Evolutionary conservation across 2,113 vertebrate species (phyloP), one percentile per base, ranked within the genome.

Genomic region (Euleptes europaea): DNA sequence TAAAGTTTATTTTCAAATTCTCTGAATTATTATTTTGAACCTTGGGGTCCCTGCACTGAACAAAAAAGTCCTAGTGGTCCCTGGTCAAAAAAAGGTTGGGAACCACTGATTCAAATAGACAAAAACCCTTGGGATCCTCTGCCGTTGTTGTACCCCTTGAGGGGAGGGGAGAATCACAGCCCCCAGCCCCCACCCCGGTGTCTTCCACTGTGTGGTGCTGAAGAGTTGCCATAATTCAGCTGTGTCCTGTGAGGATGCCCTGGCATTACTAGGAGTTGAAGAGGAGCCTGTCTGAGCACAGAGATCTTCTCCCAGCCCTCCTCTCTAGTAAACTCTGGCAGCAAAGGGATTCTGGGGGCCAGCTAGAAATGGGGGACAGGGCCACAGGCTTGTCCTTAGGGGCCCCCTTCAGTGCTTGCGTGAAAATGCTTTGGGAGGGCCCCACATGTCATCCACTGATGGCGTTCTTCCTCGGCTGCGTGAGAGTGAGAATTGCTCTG

Each of bases 151-250:
- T 9, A 44, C 44, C 9, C 44, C 44, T 44, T 44, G 67, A 5
- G 4, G 35, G 21, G 4, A 42, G 70, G 19, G 38, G 70, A 42
- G 70, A 15, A 21, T 35, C 35, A 8, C 4, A 15, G 9, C n/a
- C 3, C 8, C n/a, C 60, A 2, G 3, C 60, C 5, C 60, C 26
- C 21, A 23, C n/a, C 60, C 23, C 26, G 60, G 60, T 93, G 74
- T 85, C 91, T 70, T 83, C n/a, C 84, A 89, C 86, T 91, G 92
- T 80, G 79, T 84, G 88, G 67, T 33, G 79, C 89, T 81, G 78
- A 91, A 94, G 77, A 86, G 83, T 84, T 90, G 83, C 84, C 91
- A 91, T 92, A 92, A 95, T 92, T 94, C 92, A 91, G 90, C 95
- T 92, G 90, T 88, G 94, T 67, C 76, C 82, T 93, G 91, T 92